Percentiles rank a stretch among this genome's conserved stretches.
phyloP scores from a whole-genome alignment of 2,888 invertebrate genomes.

The Andrena chrysosceles region DNA sequence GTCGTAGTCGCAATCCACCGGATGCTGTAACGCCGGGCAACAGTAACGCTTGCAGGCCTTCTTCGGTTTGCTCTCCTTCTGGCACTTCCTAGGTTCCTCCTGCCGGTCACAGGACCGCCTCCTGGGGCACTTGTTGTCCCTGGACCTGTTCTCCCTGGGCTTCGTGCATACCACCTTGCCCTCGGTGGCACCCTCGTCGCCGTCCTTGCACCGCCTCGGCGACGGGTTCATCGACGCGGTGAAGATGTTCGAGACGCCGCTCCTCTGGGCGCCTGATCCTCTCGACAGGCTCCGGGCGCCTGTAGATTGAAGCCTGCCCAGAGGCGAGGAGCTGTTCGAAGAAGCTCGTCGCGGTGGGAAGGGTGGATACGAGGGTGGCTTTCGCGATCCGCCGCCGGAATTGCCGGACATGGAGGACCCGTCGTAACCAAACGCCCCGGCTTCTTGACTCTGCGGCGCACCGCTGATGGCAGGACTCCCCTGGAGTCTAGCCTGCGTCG shows the following conservation, averaged over 20 bases:
- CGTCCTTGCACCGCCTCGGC: conserved; percentile 9
- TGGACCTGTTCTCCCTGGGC: neutral
- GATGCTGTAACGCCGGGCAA: conserved; percentile 34
- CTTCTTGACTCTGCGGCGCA: neutral
- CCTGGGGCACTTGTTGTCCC: neutral
- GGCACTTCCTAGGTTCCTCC: neutral
- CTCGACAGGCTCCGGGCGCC: too few relatives aligned
- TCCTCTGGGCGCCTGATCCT: neutral
- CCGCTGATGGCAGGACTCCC: neutral
- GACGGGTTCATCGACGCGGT: neutral
- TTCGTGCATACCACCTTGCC: conserved; percentile 26
- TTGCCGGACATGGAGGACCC: neutral
- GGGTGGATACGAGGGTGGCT: conserved; percentile 24
- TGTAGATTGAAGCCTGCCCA: neutral
- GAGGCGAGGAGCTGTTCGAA: conserved; percentile 24
- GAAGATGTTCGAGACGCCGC: neutral
- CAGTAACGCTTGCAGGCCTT: conserved; percentile 49
- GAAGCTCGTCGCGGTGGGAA: conserved; percentile 29
- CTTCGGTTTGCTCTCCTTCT: neutral
- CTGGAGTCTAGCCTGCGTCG: conserved; percentile 26
- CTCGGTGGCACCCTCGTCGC: neutral
- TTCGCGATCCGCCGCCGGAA: conserved; percentile 21
- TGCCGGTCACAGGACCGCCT: neutral
- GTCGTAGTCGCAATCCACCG: neutral
- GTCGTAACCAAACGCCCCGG: neutral